phyloP scores from a whole-genome alignment of 2,888 invertebrate genomes.

The Rapana venosa region DNA sequence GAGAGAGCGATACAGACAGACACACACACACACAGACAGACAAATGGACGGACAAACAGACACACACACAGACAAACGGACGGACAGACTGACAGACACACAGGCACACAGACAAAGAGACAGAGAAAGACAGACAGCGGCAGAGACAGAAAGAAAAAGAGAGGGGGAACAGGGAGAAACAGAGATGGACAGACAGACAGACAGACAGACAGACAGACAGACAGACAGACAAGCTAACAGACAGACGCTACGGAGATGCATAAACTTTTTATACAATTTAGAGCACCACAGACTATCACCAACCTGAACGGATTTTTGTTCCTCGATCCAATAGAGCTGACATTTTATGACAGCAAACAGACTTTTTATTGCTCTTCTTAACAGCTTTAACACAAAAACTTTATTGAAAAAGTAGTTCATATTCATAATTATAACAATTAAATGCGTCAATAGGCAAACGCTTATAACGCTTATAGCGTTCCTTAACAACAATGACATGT shows the following conservation, averaged over 20 bases:
- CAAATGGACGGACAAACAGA: neutral
- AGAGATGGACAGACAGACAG: neutral
- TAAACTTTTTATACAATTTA: too few relatives aligned
- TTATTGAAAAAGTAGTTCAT: too few relatives aligned
- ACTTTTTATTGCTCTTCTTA: neutral
- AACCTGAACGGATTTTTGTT: too few relatives aligned
- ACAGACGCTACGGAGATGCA: too few relatives aligned
- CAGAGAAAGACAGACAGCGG: neutral
- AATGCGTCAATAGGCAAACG: too few relatives aligned
- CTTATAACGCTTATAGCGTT: too few relatives aligned
- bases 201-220: neutral
- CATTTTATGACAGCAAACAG: neutral
- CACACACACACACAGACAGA: neutral
- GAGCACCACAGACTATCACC: too few relatives aligned
- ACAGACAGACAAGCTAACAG: neutral
- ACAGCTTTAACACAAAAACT: too few relatives aligned
- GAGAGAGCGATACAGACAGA: slow-evolving; percentile 10
- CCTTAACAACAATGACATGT: too few relatives aligned
- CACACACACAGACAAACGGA: neutral
- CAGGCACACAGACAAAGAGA: neutral
- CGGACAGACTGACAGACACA: neutral
- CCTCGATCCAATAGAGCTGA: too few relatives aligned
- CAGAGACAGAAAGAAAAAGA: neutral
- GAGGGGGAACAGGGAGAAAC: neutral
- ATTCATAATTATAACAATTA: too few relatives aligned